These are phyloP conservation scores for Ethmia dodecea DNA, from an alignment of 2,888 invertebrate genomes.

Conservation along the genomic window DNA sequence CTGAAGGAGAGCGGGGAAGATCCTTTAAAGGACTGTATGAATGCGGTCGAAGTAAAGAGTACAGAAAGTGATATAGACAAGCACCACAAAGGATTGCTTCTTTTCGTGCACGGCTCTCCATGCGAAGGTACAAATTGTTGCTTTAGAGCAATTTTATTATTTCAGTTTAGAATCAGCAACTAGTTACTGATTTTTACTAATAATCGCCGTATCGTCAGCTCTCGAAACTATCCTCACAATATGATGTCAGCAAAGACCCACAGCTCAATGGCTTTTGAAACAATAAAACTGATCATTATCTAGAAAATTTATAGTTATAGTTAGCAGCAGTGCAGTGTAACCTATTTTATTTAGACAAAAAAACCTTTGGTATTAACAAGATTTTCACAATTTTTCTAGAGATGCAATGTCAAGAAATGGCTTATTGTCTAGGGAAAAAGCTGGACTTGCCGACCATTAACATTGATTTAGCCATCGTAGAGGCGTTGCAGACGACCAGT, in stretches of 20 bases:
- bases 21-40: slow-evolving; percentile 48
- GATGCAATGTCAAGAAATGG: slow-evolving; percentile 50
- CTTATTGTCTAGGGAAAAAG: slow-evolving; percentile 54
- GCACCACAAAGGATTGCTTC: slow-evolving; percentile 48
- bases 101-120: slow-evolving; percentile 61
- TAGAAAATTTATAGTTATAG: too few species aligned
- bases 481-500: slow-evolving; percentile 49
- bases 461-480: slow-evolving; percentile 69
- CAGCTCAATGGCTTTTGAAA: too few species aligned
- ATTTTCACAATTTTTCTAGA: slow-evolving; percentile 36
- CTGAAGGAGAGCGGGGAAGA: slow-evolving; percentile 47
- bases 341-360: too few species aligned
- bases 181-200: too few species aligned
- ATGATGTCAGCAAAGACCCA: too few species aligned
- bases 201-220: too few species aligned
- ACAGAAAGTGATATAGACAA: slow-evolving; percentile 23
- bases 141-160: background rate
- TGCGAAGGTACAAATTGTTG: slow-evolving; percentile 69
- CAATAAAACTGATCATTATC: too few species aligned
- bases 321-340: too few species aligned
- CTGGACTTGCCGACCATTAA: slow-evolving; percentile 63
- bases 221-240: too few species aligned
- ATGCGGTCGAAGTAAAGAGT: slow-evolving; percentile 21
- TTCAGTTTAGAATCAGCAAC: too few species aligned
- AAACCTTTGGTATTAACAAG: too few species aligned